A percentile compares a stretch with the other conserved stretches of the same genome.
phyloP scores from a whole-genome alignment of 1,140 invertebrate genomes.

The Dendrolimus kikuchii region DNA sequence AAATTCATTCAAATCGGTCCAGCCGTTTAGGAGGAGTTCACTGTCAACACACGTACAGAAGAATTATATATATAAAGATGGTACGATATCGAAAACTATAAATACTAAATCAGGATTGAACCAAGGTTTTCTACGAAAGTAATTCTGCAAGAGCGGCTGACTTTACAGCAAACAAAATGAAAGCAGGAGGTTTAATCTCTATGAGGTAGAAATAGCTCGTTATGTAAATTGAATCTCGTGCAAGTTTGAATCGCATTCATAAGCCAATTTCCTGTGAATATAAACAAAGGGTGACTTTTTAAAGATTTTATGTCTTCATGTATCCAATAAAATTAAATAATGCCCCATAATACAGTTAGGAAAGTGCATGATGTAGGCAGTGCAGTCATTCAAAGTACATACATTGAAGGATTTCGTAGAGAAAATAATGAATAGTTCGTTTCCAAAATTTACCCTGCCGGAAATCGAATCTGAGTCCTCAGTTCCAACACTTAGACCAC shows the following conservation, averaged over 20 bases:
- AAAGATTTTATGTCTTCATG: slow-evolving; percentile 32
- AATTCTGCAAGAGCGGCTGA: slow-evolving; percentile 14
- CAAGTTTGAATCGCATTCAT: slow-evolving; percentile 65
- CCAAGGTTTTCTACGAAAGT: slow-evolving; percentile 17
- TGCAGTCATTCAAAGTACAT: too few species aligned
- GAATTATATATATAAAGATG: too few species aligned
- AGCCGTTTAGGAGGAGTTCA: too few species aligned
- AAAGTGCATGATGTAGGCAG: too few species aligned
- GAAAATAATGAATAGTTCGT: slow-evolving; percentile 10
- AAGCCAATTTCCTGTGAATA: slow-evolving; percentile 56
- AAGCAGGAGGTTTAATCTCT: slow-evolving; percentile 58
- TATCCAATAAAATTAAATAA: slow-evolving; percentile 23
- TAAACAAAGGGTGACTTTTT: slow-evolving; percentile 52
- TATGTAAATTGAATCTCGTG: slow-evolving; percentile 67
- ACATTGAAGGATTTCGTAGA: slow-evolving; percentile 4
- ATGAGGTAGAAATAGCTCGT: slow-evolving; percentile 65
- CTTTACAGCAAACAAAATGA: slow-evolving; percentile 31
- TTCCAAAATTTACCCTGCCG: too few species aligned
- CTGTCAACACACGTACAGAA: too few species aligned
- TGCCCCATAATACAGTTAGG: too few species aligned
- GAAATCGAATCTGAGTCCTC: too few species aligned
- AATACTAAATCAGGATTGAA: slow-evolving; percentile 10
- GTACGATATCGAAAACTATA: neutral
- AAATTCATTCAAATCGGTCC: too few species aligned
- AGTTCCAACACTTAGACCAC: too few species aligned